These are phyloP conservation scores for Mythimna impura DNA, from an alignment of 2,888 invertebrate species.

Conservation along the genomic window DNA sequence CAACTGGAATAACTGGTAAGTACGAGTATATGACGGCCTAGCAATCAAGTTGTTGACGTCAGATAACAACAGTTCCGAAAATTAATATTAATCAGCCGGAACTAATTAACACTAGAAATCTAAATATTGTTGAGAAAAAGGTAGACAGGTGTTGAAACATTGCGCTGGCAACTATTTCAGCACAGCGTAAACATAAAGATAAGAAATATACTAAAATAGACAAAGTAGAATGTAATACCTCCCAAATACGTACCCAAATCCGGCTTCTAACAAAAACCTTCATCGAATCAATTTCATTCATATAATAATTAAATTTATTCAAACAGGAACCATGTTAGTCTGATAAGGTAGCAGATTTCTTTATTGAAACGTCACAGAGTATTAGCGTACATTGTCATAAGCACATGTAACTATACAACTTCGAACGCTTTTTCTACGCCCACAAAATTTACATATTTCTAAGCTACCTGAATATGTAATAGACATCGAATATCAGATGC, in stretches of 20 bases:
- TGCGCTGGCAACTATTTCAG: slow-evolving; percentile 33
- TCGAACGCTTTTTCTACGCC: slow-evolving; percentile 49
- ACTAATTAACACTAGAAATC: slow-evolving; percentile 23
- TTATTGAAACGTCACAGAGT: slow-evolving; percentile 63
- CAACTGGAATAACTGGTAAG: slow-evolving; percentile 5
- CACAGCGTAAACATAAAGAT: slow-evolving; percentile 21
- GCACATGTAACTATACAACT: slow-evolving; percentile 30
- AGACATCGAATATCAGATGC: slow-evolving; percentile 18
- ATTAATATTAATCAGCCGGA: slow-evolving; percentile 11
- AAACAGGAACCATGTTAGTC: slow-evolving; percentile 69
- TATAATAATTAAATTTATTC: slow-evolving; percentile 62
- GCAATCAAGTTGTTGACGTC: background rate
- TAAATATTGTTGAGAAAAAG: slow-evolving; percentile 5
- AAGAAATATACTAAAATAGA: slow-evolving; percentile 20
- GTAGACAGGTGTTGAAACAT: slow-evolving; percentile 39
- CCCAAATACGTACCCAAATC: slow-evolving; percentile 37
- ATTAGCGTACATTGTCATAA: slow-evolving; percentile 51
- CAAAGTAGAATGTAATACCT: slow-evolving; percentile 26
- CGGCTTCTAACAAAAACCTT: slow-evolving; percentile 55
- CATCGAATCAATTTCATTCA: slow-evolving; percentile 32
- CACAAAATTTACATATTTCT: slow-evolving; percentile 47
- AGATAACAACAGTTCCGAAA: slow-evolving; percentile 7
- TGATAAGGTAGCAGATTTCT: slow-evolving; percentile 64
- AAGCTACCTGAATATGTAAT: slow-evolving; percentile 46
- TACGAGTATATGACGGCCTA: background rate